A percentile compares a stretch with the other conserved stretches of the same genome.
Evolutionary conservation across 2,888 invertebrate genomes (phyloP).

Genomic region (Lysandra bellargus): DNA sequence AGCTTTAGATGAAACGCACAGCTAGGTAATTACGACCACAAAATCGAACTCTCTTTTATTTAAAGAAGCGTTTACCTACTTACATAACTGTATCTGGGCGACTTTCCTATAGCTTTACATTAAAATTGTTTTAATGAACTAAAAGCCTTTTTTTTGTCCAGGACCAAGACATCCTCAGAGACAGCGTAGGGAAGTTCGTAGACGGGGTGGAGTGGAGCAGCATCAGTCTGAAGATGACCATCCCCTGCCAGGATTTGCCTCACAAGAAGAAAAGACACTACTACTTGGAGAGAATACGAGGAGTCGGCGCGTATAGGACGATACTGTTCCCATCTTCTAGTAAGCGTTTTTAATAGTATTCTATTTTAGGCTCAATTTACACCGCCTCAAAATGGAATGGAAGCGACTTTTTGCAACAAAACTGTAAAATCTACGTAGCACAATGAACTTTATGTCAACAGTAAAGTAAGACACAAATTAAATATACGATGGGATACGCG

Average conservation of each 20-base stretch:
- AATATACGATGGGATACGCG: too few species aligned
- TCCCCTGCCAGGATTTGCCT: slow-evolving; percentile 54
- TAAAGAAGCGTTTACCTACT: too few species aligned
- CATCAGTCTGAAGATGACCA: slow-evolving; percentile 62
- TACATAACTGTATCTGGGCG: too few species aligned
- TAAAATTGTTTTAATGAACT: not conserved
- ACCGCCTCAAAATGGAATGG: too few species aligned
- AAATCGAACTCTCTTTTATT: too few species aligned
- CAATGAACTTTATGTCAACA: too few species aligned
- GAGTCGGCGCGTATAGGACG: slow-evolving; percentile 63
- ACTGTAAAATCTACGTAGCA: too few species aligned
- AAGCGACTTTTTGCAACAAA: too few species aligned
- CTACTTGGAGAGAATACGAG: slow-evolving; percentile 60
- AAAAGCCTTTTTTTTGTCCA: slow-evolving; percentile 38
- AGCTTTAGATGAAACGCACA: too few species aligned
- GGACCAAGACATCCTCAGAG: slow-evolving; percentile 58
- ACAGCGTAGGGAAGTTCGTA: slow-evolving; percentile 55
- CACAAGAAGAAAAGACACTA: slow-evolving; percentile 55
- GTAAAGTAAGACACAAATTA: too few species aligned
- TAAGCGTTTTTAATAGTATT: not conserved
- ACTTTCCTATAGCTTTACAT: not conserved
- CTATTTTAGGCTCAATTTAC: too few species aligned
- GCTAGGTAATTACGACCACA: too few species aligned
- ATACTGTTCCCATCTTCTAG: slow-evolving; percentile 55
- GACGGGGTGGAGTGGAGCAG: slow-evolving; percentile 63